phyloP scores from a whole-genome alignment of 2,113 vertebrate species.

The Casuarius casuarius region DNA sequence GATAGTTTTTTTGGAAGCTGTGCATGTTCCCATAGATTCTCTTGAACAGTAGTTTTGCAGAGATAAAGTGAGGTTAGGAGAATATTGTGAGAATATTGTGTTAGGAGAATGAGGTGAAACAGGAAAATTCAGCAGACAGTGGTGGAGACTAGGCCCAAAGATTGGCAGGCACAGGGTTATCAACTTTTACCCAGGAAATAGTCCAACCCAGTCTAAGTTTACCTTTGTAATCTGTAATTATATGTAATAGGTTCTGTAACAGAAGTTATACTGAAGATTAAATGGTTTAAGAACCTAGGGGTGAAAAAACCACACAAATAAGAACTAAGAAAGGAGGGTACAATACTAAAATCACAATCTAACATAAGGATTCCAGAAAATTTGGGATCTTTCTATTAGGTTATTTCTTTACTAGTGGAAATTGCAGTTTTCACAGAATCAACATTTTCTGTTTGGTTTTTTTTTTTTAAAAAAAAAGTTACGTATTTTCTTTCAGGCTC shows the following conservation, averaged over 20 bases:
- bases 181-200: background rate
- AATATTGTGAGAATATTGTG: background rate
- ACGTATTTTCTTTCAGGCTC: background rate
- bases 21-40: background rate
- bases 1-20: background rate
- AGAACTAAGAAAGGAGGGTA: background rate
- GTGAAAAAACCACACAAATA: background rate
- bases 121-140: background rate
- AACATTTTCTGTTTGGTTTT: background rate
- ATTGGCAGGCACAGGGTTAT: accelerated
- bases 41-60: background rate
- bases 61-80: background rate
- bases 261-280: background rate
- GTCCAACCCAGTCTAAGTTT: background rate
- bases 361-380: background rate
- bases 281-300: background rate
- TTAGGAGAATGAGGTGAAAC: background rate
- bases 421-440: background rate
- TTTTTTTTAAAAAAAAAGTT: background rate
- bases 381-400: background rate
- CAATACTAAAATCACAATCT: background rate
- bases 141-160: background rate
- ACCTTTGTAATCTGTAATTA: background rate
- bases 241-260: background rate
- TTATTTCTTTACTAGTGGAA: background rate